Conservation (phyloP, 2,888 invertebrate genomes). For the Apamea epomidion region DNA sequence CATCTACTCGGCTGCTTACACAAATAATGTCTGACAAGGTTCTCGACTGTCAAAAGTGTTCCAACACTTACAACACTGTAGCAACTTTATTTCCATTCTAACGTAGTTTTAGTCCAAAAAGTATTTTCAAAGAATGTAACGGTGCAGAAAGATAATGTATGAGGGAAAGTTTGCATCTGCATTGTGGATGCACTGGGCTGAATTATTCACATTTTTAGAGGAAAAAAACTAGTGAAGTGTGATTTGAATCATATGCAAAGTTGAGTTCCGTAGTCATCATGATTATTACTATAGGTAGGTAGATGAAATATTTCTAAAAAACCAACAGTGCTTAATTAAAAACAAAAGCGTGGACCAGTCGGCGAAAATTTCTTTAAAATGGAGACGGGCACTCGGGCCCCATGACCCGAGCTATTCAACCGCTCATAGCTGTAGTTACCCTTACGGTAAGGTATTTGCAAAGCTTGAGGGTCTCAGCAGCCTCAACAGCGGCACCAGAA, state of each 20-base stretch:
- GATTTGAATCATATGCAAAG: not conserved
- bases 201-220: conserved; percentile 57
- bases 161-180: conserved; percentile 70
- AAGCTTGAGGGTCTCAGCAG: too few relatives aligned
- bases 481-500: too few relatives aligned
- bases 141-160: conserved; percentile 70
- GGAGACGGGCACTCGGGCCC: not conserved
- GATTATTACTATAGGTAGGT: not conserved
- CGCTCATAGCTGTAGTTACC: not conserved
- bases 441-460: not conserved
- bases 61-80: conserved; percentile 40
- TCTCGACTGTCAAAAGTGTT: conserved; percentile 45
- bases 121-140: conserved; percentile 68
- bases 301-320: not conserved
- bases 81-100: conserved; percentile 45
- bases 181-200: conserved; percentile 60
- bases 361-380: too few relatives aligned
- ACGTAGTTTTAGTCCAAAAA: conserved; percentile 58
- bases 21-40: conserved; percentile 46
- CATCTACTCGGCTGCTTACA: conserved; percentile 23
- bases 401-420: not conserved
- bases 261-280: conserved; percentile 35
- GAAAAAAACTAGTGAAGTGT: conserved; percentile 12
- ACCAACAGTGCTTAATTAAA: not conserved
- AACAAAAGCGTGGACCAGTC: too few relatives aligned